Base-by-base conservation (phyloP, 2,797 vertebrate genomes). In the Phrynocephalus guinanensis region DNA sequence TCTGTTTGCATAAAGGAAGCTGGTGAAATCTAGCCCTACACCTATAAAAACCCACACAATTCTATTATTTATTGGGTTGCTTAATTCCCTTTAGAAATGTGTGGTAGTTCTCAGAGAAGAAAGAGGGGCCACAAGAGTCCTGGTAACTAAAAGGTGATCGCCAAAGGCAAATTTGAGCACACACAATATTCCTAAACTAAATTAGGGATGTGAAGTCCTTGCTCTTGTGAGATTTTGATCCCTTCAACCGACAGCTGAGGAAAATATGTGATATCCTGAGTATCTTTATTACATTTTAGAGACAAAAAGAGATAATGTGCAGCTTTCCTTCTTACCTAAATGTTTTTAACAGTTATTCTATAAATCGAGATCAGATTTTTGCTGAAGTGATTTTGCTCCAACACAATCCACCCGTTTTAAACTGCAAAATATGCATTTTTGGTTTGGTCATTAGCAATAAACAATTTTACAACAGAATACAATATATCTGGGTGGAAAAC, bases 401-500 rank as follows among this genome's bases (percentile, higher is more conserved):
- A 30, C 44, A 75, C 7, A 26, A 75, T 33, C 28, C 81, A n/a
- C 5, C 63, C 63, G 38, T 13, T 86, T 72, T 48, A 83, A 83
- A 33, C 38, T 70, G 1, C 79, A 71, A 89, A 1, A 8, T 13
- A 44, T 38, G 16, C 15, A 66, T 66, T 30, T 24, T 33, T n/a
- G 48, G 48, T 48, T 87, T 48, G 10, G 38, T 48, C 6, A 22
- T 87, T 76, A 11, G 63, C 70, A 72, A 13, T 94, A 92, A 93
- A 85, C 33, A 88, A 60, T 10, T n/a, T 71, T 71, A n/a, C 26
- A 71, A 71, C 68, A 71, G 22, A 66, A 89, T 56, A 87, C 71
- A 90, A 92, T 80, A 50, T 50, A 63, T 0, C 1, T 50, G 85
- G 73, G 50, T 85, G 67, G 82, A 75, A 83, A 73, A 90, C 96